phyloP scores from a whole-genome alignment of 2,888 invertebrate species.

The Pristionchus maxplancki region DNA sequence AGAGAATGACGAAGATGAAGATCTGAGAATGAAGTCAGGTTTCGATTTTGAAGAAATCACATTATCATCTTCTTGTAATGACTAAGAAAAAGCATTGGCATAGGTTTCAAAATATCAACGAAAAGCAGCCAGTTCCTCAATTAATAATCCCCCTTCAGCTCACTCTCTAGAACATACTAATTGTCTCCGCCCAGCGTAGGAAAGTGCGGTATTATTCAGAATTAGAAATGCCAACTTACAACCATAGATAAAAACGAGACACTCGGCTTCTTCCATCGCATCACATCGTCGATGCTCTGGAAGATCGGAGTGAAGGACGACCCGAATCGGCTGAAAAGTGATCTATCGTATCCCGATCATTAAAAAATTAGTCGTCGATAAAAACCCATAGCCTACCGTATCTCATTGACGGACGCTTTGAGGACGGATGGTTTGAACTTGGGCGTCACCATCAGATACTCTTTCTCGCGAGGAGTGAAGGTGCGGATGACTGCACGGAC shows the following conservation, averaged over 20 bases:
- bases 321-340: slow-evolving; percentile 47
- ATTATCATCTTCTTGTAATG: no score
- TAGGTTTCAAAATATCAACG: no score
- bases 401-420: slow-evolving; percentile 48
- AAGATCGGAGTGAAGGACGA: slow-evolving; percentile 35
- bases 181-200: no score
- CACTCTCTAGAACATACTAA: no score
- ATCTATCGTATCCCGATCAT: no score
- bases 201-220: no score
- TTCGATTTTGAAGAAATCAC: no score
- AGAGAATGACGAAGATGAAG: slow-evolving; percentile 92
- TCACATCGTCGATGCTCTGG: slow-evolving; percentile 44
- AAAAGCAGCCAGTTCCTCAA: no score
- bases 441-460: slow-evolving; percentile 84
- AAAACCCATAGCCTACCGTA: slow-evolving; percentile 16
- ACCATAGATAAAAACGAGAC: slow-evolving; percentile 33
- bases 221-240: no score
- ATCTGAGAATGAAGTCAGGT: no score
- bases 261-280: slow-evolving; percentile 46
- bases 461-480: slow-evolving; percentile 94
- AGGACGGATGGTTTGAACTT: slow-evolving; percentile 52
- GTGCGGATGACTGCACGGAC: slow-evolving; percentile 92
- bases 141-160: no score
- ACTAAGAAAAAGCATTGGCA: no score
- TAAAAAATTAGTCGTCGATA: slow-evolving; percentile 11